Evolutionary conservation across 2,113 vertebrate genomes (phyloP).

Genomic region (Microcebus lehilahytsara): DNA sequence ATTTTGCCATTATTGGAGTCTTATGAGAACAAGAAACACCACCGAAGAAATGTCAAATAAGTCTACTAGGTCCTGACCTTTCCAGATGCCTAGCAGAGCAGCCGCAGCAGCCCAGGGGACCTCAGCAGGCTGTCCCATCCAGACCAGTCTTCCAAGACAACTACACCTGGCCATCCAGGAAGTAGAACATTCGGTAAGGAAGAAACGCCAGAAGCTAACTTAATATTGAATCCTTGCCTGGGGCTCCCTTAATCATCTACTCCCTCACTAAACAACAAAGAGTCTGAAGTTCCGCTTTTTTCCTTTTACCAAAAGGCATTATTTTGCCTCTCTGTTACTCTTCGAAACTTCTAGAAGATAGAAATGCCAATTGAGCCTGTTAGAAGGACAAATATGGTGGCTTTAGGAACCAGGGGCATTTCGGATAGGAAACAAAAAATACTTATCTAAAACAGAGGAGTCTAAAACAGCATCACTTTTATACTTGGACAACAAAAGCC

Average conservation of each 20-base stretch:
- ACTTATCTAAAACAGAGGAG: not conserved
- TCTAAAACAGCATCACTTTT: not conserved
- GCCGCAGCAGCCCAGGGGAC: not conserved
- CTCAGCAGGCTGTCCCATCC: accelerated
- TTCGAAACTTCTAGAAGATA: not conserved
- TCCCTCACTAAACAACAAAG: not conserved
- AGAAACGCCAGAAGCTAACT: not conserved
- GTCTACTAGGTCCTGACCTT: not conserved
- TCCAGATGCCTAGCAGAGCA: not conserved
- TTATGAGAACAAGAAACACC: not conserved
- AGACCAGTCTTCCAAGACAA: not conserved
- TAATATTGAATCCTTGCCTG: not conserved
- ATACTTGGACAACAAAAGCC: not conserved
- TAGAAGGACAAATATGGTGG: not conserved
- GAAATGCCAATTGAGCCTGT: not conserved
- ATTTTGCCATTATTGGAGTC: not conserved
- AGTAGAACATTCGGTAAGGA: not conserved
- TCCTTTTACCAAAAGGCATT: not conserved
- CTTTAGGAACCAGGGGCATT: not conserved
- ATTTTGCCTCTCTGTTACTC: not conserved
- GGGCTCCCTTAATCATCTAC: not conserved
- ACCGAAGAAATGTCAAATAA: not conserved
- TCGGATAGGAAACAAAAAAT: not conserved
- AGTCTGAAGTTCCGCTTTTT: not conserved
- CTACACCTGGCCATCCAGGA: not conserved